Percentiles rank a stretch among this genome's conserved stretches.
phyloP scores from a whole-genome alignment of 1,140 invertebrate genomes.

The Lanistes nyassanus region DNA sequence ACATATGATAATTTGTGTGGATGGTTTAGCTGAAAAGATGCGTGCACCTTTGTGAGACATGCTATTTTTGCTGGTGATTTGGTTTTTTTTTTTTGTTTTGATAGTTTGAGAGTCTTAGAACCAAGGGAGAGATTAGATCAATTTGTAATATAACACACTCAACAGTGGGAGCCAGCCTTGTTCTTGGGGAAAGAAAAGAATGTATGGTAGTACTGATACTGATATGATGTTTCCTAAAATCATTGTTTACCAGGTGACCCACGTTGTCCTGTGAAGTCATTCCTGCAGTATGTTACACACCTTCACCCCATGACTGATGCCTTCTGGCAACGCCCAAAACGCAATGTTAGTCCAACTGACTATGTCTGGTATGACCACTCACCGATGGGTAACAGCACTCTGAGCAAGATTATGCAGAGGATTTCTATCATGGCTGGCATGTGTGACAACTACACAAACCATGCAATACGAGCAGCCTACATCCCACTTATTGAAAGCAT shows the following conservation, averaged over 20 bases:
- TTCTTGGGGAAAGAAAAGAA: not conserved
- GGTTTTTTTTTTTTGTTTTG: too few species aligned
- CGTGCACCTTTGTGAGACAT: too few species aligned
- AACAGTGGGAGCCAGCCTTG: not conserved
- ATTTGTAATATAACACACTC: too few species aligned
- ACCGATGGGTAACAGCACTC: constrained; percentile 53
- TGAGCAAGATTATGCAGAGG: constrained; percentile 57
- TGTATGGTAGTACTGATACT: not conserved
- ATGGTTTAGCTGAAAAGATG: too few species aligned
- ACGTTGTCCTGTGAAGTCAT: constrained; percentile 54
- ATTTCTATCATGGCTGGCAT: constrained; percentile 49
- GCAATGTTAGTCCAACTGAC: constrained; percentile 47
- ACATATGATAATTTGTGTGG: too few species aligned
- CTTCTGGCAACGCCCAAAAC: constrained; percentile 60
- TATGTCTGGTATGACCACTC: constrained; percentile 61
- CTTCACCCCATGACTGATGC: constrained; percentile 59
- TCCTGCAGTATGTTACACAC: constrained; percentile 53
- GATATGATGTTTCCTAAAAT: not conserved
- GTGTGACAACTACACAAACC: constrained; percentile 57
- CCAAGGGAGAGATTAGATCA: too few species aligned
- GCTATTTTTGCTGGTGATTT: too few species aligned
- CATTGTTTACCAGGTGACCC: constrained; percentile 50
- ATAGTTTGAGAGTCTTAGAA: too few species aligned
- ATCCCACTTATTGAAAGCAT: constrained; percentile 55
- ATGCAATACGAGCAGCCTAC: constrained; percentile 54